Evolutionary conservation across 2,888 invertebrate species (phyloP).

Genomic region (Hipparchia sbordonii): DNA sequence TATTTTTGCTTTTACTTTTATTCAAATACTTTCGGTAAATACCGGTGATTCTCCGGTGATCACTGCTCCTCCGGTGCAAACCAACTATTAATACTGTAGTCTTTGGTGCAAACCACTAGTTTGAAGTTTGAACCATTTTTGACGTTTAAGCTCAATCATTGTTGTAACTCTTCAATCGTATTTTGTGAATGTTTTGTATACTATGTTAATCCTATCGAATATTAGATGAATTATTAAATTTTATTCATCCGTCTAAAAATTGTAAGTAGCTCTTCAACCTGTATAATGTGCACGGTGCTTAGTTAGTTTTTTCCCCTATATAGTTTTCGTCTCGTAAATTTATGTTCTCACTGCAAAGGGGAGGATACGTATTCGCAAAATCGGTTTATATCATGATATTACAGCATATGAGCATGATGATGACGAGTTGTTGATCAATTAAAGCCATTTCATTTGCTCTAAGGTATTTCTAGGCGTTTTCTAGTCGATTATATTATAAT

Average conservation of each 20-base stretch:
- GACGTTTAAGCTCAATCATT: conserved; percentile 45
- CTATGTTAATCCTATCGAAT: conserved; percentile 66
- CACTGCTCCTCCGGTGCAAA: no score
- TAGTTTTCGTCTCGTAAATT: conserved; percentile 79
- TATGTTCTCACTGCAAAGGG: conserved; percentile 71
- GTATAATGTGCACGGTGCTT: conserved; percentile 22
- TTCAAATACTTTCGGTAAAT: no score
- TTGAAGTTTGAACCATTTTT: no score
- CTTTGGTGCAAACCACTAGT: background rate
- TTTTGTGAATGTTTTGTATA: conserved; percentile 67
- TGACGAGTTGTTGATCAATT: background rate
- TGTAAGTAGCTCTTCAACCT: conserved; percentile 58
- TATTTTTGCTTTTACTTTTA: no score
- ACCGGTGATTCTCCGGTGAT: no score
- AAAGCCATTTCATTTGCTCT: background rate
- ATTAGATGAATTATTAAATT: conserved; percentile 58
- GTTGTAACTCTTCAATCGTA: conserved; percentile 51
- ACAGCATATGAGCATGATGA: background rate
- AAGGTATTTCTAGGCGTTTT: background rate
- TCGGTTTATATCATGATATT: conserved; percentile 22
- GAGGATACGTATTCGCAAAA: conserved; percentile 60
- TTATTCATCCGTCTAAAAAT: conserved; percentile 49
- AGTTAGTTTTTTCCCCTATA: conserved; percentile 44
- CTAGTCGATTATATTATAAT: background rate
- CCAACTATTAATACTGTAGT: background rate